Conservation (phyloP, 1,140 invertebrate species). For the Tribolium castaneum region DNA sequence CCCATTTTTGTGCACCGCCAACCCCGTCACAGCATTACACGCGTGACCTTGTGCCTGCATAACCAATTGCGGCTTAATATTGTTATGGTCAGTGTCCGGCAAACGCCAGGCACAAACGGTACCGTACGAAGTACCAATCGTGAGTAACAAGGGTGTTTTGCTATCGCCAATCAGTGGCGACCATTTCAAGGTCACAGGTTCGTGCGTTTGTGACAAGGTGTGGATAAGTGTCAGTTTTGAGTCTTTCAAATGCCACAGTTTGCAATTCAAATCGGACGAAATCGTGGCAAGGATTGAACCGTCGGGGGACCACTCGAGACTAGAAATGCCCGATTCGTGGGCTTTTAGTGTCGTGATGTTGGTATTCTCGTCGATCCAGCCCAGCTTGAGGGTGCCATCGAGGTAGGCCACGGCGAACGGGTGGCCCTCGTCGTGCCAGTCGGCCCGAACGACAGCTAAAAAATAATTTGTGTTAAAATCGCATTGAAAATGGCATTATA, state of each 20-base stretch:
- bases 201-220: slow-evolving; percentile 62
- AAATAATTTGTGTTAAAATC: not conserved
- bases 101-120: slow-evolving; percentile 68
- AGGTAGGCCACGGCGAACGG: slow-evolving; percentile 69
- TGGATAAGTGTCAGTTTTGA: slow-evolving; percentile 61
- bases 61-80: slow-evolving; percentile 58
- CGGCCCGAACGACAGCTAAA: slow-evolving; percentile 68
- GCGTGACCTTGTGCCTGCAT: slow-evolving; percentile 69
- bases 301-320: slow-evolving; percentile 67
- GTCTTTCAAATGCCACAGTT: slow-evolving; percentile 66
- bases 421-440: slow-evolving; percentile 69
- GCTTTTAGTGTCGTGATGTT: slow-evolving; percentile 64
- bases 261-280: slow-evolving; percentile 63
- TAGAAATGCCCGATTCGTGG: slow-evolving; percentile 64
- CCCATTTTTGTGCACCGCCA: slow-evolving; percentile 67
- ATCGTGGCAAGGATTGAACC: slow-evolving; percentile 68
- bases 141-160: slow-evolving; percentile 61
- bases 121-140: slow-evolving; percentile 67
- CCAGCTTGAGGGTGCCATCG: slow-evolving; percentile 70
- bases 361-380: slow-evolving; percentile 61
- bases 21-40: slow-evolving; percentile 66
- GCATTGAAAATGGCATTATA: no score
- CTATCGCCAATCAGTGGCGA: slow-evolving; percentile 65
- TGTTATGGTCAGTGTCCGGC: slow-evolving; percentile 59
- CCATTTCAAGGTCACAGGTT: slow-evolving; percentile 65